Conservation (phyloP, 1,140 invertebrate species). For the Meloidogyne exigua region DNA sequence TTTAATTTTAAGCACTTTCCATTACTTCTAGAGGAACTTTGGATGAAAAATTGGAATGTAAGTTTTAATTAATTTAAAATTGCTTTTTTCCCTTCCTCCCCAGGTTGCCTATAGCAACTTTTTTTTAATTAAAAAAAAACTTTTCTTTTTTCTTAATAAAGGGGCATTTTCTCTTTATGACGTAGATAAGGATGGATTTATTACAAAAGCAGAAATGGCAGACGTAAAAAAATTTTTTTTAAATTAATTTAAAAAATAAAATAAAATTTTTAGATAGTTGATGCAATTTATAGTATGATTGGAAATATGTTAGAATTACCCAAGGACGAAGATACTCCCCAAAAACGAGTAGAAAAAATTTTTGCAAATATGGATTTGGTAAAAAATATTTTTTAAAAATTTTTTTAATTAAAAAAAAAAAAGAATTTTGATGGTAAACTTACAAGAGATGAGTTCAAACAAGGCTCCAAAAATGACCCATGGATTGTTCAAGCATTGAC, state of each 20-base stretch:
- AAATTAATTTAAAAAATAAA: background rate
- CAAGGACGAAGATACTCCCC: conserved; percentile 68
- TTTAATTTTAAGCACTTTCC: conserved; percentile 56
- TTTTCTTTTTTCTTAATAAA: conserved; percentile 44
- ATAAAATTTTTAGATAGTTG: conserved; percentile 64
- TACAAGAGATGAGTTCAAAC: conserved; percentile 68
- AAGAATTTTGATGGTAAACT: conserved; percentile 67
- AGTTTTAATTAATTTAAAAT: conserved; percentile 17
- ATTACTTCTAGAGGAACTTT: conserved; percentile 65
- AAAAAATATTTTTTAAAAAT: conserved; percentile 2
- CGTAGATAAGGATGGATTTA: conserved; percentile 68
- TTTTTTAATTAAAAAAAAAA: conserved; percentile 23
- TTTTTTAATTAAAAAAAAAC: background rate
- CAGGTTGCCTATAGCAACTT: background rate
- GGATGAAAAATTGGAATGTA: conserved; percentile 65
- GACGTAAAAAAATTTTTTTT: conserved; percentile 12
- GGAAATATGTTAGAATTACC: conserved; percentile 67
- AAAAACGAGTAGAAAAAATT: conserved; percentile 68
- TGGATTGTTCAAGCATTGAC: conserved; percentile 65
- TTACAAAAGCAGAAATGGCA: conserved; percentile 63
- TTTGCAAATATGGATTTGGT: conserved; percentile 69
- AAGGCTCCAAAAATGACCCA: conserved; percentile 68
- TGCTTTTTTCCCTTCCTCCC: background rate
- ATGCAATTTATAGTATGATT: conserved; percentile 67
- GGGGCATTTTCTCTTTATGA: conserved; percentile 69